Percentiles rank a stretch among this genome's conserved stretches.
phyloP scores from a whole-genome alignment of 2,113 vertebrate species.

The Myrmophylax atrothorax region DNA sequence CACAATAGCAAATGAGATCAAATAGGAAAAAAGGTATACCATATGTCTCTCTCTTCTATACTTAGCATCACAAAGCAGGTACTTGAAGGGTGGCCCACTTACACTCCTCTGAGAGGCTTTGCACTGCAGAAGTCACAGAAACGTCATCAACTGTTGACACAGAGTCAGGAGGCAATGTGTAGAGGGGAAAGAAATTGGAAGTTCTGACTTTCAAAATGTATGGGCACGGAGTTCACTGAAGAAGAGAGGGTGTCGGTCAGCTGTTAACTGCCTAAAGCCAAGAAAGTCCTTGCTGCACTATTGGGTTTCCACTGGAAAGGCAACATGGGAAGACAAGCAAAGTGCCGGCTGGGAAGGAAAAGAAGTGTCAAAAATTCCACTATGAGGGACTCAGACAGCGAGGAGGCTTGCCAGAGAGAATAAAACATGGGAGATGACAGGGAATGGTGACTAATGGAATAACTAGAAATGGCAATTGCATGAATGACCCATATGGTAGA shows the following conservation, averaged over 20 bases:
- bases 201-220: background rate
- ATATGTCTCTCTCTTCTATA: background rate
- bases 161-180: background rate
- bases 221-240: background rate
- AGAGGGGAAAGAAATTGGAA: background rate
- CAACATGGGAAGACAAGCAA: background rate
- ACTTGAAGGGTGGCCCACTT: background rate
- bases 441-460: background rate
- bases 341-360: background rate
- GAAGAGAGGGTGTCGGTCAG: background rate
- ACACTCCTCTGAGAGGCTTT: background rate
- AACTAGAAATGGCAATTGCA: background rate
- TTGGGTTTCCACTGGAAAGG: background rate
- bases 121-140: background rate
- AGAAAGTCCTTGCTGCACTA: background rate
- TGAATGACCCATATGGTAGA: background rate
- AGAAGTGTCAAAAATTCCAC: background rate
- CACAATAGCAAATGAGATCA: background rate
- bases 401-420: background rate
- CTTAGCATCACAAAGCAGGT: background rate
- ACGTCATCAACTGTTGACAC: background rate
- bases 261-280: background rate
- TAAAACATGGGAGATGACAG: background rate
- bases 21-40: background rate
- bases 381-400: background rate